Conservation (phyloP, 2,113 vertebrate genomes). For the Opisthocomus hoazin region DNA sequence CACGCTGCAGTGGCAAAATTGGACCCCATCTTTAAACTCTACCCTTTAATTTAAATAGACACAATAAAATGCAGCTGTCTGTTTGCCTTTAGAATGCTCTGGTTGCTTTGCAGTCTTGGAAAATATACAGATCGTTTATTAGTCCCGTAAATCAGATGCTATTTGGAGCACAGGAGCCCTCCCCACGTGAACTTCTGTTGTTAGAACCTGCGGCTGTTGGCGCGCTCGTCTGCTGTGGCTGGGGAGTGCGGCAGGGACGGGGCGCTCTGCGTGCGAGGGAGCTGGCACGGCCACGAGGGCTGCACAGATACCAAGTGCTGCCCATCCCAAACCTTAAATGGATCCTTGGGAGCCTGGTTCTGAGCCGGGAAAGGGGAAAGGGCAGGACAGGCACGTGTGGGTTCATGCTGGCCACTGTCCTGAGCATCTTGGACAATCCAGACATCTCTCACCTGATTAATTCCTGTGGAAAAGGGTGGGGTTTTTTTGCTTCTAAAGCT, state of each 20-base stretch:
- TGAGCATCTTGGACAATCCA: not conserved
- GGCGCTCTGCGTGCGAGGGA: not conserved
- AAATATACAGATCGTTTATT: not conserved
- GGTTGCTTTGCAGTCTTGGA: not conserved
- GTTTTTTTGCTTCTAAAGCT: not conserved
- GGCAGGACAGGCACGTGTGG: not conserved
- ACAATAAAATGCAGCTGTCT: slow-evolving; percentile 47
- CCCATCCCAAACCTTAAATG: not conserved
- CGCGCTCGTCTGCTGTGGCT: rapidly evolving
- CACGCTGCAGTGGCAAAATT: not conserved
- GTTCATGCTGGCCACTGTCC: not conserved
- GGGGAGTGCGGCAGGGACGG: rapidly evolving
- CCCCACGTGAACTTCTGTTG: not conserved
- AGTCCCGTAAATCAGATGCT: slow-evolving; percentile 39
- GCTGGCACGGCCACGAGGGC: not conserved
- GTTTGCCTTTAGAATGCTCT: not conserved
- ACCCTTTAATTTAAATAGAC: slow-evolving; percentile 30
- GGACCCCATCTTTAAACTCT: slow-evolving; percentile 14
- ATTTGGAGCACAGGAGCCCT: slow-evolving; percentile 15
- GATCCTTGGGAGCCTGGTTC: not conserved
- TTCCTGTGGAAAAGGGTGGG: not conserved
- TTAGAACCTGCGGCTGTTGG: not conserved
- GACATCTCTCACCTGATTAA: not conserved
- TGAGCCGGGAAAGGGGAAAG: not conserved
- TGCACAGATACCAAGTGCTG: not conserved